These are phyloP conservation scores for Lordiphosa fenestrarum DNA, from an alignment of 2,888 invertebrate genomes.

Conservation along the genomic window DNA sequence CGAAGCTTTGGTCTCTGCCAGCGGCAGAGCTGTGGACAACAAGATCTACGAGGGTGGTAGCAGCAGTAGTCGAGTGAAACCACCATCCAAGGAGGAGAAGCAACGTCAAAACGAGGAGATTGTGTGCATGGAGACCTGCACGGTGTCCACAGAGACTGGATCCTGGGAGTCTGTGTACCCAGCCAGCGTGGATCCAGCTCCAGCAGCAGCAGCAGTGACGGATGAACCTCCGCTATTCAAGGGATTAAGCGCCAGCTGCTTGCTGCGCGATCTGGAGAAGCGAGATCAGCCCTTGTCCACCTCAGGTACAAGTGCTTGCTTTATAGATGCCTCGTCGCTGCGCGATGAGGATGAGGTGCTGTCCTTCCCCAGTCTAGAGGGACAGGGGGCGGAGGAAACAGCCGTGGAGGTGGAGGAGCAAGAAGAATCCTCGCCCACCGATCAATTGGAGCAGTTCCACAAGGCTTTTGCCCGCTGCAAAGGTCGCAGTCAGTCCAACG, in stretches of 20 bases:
- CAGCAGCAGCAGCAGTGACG: conserved; percentile 2
- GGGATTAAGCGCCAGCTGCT: conserved; percentile 61
- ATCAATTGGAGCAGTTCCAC: conserved; percentile 78
- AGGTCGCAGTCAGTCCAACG: conserved; percentile 40
- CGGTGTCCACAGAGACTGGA: conserved; percentile 84
- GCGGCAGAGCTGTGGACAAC: conserved; percentile 53
- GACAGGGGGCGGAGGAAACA: conserved; percentile 17
- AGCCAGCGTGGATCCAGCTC: not conserved
- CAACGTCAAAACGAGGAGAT: conserved; percentile 84
- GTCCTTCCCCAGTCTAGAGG: conserved; percentile 70
- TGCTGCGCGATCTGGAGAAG: conserved; percentile 61
- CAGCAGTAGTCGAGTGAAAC: conserved; percentile 37
- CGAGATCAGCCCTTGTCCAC: conserved; percentile 71
- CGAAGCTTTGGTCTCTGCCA: conserved; percentile 19
- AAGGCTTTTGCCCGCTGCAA: conserved; percentile 79
- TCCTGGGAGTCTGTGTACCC: conserved; percentile 85
- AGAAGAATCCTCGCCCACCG: conserved; percentile 56
- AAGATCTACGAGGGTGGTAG: conserved; percentile 57
- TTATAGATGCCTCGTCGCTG: conserved; percentile 89
- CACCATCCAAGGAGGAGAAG: conserved; percentile 82
- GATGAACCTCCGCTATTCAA: conserved; percentile 20
- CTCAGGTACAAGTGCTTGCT: conserved; percentile 83
- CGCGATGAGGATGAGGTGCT: conserved; percentile 85
- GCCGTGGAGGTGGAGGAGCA: not conserved
- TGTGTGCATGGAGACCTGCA: conserved; percentile 84